Base-by-base conservation (phyloP, 2,888 invertebrate genomes). In the Tipula helvola region DNA sequence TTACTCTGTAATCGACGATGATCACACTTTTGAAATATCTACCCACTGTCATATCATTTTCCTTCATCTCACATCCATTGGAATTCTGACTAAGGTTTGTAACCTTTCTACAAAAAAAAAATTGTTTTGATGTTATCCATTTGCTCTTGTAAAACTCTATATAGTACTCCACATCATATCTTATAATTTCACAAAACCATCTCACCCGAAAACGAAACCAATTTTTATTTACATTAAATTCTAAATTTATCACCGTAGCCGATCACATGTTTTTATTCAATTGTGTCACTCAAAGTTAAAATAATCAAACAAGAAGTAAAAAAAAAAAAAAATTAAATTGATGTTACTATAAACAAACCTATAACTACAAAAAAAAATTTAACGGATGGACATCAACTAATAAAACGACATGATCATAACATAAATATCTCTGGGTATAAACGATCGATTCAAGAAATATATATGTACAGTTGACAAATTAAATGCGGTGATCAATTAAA, bases 351-450 rank as follows among this genome's bases (percentile, higher is more conserved):
- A 71, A 71, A 71, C 71, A 71, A 71, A 71, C 28, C 71, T 71
- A 71, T 71, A 71, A 71, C 71, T 71, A 71, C 71, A 71, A 10
- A 71, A 18, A 71, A 71, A 71, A 71, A 71, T 28, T 71, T 71
- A 71, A 71, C 71, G 71, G 71, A 71, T 71, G 71, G 71, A 71
- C 71, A 71, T 71, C 71, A 71, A 71, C 71, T 71, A 71, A 71
- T 71, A 71, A 71, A 71, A 71, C 71, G 71, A 71, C 71, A 71
- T 71, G 71, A 28, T 71, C 71, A 71, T 71, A 71, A 71, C 71
- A 71, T 71, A 71, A 71, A 71, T 71, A 71, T 71, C 52, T 57
- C n/a, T 1, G 71, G 71, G 4, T 52, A 3, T 71, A 12, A 28
- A 71, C 71, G 71, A 71, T 71, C 71, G 71, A 71, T 28, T 3